Evolutionary conservation across 2,113 vertebrate species (phyloP).

Genomic region (Nyctibius bracteatus): DNA sequence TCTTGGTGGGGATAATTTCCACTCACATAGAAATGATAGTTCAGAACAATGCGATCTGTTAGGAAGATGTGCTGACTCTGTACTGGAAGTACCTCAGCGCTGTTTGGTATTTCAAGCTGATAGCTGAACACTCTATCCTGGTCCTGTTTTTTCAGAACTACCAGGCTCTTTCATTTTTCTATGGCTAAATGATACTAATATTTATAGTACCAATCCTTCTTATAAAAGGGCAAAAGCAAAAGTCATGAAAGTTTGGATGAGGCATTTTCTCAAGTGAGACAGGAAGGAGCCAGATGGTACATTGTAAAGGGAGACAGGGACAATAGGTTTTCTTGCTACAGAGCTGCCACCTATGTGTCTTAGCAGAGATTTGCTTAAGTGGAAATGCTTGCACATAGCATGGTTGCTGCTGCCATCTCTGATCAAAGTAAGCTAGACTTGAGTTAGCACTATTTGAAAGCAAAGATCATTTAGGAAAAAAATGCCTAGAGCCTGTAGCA

Average conservation of each 20-base stretch:
- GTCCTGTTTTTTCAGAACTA: not conserved
- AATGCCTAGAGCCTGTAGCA: not conserved
- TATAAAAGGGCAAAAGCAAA: not conserved
- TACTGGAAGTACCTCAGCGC: not conserved
- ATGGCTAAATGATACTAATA: not conserved
- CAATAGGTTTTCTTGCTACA: not conserved
- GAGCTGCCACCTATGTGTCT: not conserved
- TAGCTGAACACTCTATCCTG: not conserved
- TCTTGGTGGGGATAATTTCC: not conserved
- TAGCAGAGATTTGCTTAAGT: not conserved
- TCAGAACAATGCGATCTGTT: not conserved
- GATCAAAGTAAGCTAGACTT: fast-evolving
- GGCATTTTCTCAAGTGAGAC: not conserved
- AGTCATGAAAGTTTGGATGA: not conserved
- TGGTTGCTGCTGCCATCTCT: not conserved
- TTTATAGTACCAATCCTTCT: not conserved
- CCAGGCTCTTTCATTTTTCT: not conserved
- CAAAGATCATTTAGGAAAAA: not conserved
- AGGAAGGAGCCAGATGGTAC: not conserved
- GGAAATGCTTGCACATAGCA: not conserved
- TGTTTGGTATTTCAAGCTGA: not conserved
- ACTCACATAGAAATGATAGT: not conserved
- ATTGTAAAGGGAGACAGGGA: not conserved
- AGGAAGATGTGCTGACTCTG: not conserved
- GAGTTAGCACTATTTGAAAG: not conserved